Base-by-base conservation (phyloP, 1,140 invertebrate species). In the Macrosteles quadrilineatus region DNA sequence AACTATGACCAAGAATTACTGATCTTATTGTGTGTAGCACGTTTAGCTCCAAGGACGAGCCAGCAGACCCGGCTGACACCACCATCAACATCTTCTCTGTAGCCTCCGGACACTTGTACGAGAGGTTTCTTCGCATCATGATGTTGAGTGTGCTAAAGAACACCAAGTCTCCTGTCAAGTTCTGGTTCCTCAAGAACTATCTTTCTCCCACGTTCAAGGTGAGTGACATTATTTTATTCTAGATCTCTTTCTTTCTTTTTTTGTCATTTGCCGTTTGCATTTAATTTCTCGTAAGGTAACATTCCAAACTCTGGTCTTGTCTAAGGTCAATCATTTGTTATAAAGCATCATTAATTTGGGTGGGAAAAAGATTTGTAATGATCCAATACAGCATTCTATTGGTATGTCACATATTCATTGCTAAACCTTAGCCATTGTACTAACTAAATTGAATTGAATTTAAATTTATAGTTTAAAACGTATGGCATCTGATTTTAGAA, bases 181-280 rank as follows among this genome's bases (percentile, higher is more conserved):
- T 99, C 83, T 99, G 98, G 98, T 98, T 99, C 77, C 82, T 99
- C 25, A 99, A 99, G 80, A 99, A 99, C 84, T 99, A 98, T 81
- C 83, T 99, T 0, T 99, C 97, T 3, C 98, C 97, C 14, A 94
- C 93, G 47, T 87, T 98, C 68, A 98, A 97, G 86, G 92, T 94
- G 82, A 80, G 75, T 76, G 17, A 30, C 27, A 17, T 32, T 43
- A 30, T 9, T 2, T 23, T 23, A 4, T 50, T 50, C 23, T 4
- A 4, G 2, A 50, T 23, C 62, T 50, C 9, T 47, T 53, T 30
- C 32, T 32, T 19, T 43, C 53, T 53, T 25, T 73, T n/a, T 32
- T 67, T 65, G 29, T 67, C 2, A 50, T 2, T 50, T 17, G 45
- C 14, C 17, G 3, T 50, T 50, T 2, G 2, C 2, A 4, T 2